Conservation (phyloP, 2,113 vertebrate genomes). For the Siniperca chuatsi region DNA sequence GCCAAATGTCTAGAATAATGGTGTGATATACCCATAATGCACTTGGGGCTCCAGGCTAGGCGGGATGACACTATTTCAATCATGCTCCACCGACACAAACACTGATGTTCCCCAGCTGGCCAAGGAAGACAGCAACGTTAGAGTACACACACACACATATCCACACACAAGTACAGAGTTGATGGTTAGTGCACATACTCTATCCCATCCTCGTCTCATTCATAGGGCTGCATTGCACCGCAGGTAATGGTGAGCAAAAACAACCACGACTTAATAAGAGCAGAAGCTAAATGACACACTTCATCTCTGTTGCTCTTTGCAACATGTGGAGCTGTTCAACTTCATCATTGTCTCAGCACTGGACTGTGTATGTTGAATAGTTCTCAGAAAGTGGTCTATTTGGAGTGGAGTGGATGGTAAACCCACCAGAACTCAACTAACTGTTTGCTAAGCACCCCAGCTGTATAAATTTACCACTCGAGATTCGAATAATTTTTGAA, state of each 20-base stretch:
- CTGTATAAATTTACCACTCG: too few relatives aligned
- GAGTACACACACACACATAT: constrained; percentile 8
- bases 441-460: background rate
- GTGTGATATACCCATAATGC: constrained; percentile 75
- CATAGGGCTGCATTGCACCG: constrained; percentile 69
- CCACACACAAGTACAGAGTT: constrained; percentile 26
- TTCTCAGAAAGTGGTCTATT: background rate
- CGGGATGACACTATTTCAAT: constrained; percentile 78
- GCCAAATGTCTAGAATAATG: constrained; percentile 75
- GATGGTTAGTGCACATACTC: constrained; percentile 69
- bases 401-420: too few relatives aligned
- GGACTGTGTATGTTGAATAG: background rate
- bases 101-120: constrained; percentile 79
- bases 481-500: too few relatives aligned
- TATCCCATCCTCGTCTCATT: constrained; percentile 43
- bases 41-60: constrained; percentile 70
- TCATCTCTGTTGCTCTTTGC: constrained; percentile 41
- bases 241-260: constrained; percentile 75
- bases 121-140: constrained; percentile 62
- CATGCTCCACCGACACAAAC: constrained; percentile 76
- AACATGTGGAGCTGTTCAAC: constrained; percentile 27
- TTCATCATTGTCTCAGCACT: constrained; percentile 12
- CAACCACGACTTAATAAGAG: constrained; percentile 64
- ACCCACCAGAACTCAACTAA: too few relatives aligned
- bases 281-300: constrained; percentile 68